phyloP scores from a whole-genome alignment of 2,888 invertebrate genomes.

The Stenichneumon culpator region DNA sequence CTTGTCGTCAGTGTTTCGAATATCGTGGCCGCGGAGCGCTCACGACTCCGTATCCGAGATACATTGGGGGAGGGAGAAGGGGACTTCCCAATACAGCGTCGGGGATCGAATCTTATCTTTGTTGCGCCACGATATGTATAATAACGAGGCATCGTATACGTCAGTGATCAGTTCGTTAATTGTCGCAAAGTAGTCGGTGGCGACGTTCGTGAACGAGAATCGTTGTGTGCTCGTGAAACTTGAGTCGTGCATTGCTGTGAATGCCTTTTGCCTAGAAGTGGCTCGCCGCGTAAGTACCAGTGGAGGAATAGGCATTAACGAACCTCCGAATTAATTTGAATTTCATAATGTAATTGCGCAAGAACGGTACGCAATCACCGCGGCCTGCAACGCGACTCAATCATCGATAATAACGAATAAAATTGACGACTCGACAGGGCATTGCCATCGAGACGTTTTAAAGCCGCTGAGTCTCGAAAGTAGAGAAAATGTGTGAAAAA shows the following conservation, averaged over 20 bases:
- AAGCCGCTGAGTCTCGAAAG: neutral
- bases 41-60: conserved; percentile 13
- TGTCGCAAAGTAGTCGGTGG: conserved; percentile 22
- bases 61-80: neutral
- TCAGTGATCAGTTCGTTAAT: conserved; percentile 2
- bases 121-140: conserved; percentile 27
- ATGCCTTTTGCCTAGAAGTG: neutral
- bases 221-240: conserved; percentile 12
- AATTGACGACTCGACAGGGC: neutral
- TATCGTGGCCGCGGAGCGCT: conserved; percentile 22
- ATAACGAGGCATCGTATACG: neutral
- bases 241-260: neutral
- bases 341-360: neutral
- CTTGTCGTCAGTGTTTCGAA: conserved; percentile 9
- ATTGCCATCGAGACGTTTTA: neutral
- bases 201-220: conserved; percentile 25
- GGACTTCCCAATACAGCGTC: conserved; percentile 25
- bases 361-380: neutral
- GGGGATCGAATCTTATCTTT: conserved; percentile 26
- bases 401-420: neutral
- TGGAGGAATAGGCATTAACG: neutral
- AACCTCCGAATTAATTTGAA: neutral
- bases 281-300: conserved; percentile 8
- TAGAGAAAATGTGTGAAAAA: neutral
- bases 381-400: neutral